Percentiles rank a stretch among this genome's conserved stretches.
Evolutionary conservation across 2,797 vertebrate species (phyloP).

Genomic region (Peromyscus attwateri): DNA sequence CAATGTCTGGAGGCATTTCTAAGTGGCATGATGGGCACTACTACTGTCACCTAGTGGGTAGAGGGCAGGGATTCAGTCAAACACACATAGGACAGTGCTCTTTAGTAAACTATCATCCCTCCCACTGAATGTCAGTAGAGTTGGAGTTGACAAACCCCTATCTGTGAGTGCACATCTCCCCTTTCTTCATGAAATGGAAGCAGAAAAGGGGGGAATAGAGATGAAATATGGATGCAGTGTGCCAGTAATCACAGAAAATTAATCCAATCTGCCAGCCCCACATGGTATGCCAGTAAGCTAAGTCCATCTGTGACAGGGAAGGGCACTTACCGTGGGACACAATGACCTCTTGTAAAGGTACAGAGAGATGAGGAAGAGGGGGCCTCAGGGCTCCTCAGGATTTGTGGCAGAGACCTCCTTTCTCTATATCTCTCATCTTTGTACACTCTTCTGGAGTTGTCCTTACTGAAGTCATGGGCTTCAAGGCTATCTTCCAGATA

Average conservation of each 20-base stretch:
- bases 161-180: not conserved
- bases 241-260: not conserved
- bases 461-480: not conserved
- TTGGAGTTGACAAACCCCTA: not conserved
- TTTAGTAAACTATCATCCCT: not conserved
- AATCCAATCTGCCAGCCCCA: not conserved
- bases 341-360: not conserved
- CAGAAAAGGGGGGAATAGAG: not conserved
- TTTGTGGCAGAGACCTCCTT: not conserved
- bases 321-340: not conserved
- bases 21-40: not conserved
- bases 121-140: not conserved
- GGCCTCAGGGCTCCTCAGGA: not conserved
- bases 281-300: not conserved
- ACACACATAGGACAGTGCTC: not conserved
- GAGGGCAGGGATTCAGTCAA: not conserved
- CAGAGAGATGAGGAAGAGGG: not conserved
- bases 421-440: not conserved
- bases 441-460: not conserved
- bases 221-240: not conserved
- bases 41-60: not conserved
- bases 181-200: not conserved
- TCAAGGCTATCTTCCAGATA: not conserved
- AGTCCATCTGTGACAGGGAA: not conserved
- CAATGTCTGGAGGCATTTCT: constrained; percentile 7